Conservation (phyloP, 2,888 invertebrate genomes). For the Ariolimax columbianus region DNA sequence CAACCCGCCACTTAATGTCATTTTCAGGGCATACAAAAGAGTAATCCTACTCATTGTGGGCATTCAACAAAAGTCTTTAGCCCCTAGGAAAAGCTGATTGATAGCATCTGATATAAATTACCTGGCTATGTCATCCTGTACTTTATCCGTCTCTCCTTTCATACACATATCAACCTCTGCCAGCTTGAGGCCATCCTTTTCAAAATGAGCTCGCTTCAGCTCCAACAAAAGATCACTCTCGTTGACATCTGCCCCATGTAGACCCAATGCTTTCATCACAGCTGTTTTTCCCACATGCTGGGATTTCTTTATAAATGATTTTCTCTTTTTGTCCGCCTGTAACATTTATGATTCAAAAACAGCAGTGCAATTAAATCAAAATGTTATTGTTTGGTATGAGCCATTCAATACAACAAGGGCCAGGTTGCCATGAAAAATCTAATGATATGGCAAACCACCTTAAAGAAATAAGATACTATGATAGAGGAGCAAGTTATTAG, state of each 20-base stretch:
- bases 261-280: constrained; percentile 85
- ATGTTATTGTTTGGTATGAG: too few relatives aligned
- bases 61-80: too few relatives aligned
- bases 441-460: too few relatives aligned
- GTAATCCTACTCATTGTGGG: too few relatives aligned
- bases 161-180: constrained; percentile 89
- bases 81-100: too few relatives aligned
- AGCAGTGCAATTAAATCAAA: too few relatives aligned
- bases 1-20: too few relatives aligned
- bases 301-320: constrained; percentile 82
- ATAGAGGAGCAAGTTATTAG: too few relatives aligned
- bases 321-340: constrained; percentile 86
- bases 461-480: too few relatives aligned
- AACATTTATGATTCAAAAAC: background rate
- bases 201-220: constrained; percentile 85
- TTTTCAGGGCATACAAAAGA: too few relatives aligned
- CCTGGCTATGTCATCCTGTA: constrained; percentile 94
- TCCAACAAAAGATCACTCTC: constrained; percentile 83
- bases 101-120: constrained; percentile 68
- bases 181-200: constrained; percentile 83
- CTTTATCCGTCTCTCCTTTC: constrained; percentile 86
- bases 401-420: too few relatives aligned
- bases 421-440: too few relatives aligned
- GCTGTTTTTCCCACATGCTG: constrained; percentile 83
- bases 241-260: constrained; percentile 80